Evolutionary conservation across 1,140 invertebrate species (phyloP).

Genomic region (Calephelis nemesis): DNA sequence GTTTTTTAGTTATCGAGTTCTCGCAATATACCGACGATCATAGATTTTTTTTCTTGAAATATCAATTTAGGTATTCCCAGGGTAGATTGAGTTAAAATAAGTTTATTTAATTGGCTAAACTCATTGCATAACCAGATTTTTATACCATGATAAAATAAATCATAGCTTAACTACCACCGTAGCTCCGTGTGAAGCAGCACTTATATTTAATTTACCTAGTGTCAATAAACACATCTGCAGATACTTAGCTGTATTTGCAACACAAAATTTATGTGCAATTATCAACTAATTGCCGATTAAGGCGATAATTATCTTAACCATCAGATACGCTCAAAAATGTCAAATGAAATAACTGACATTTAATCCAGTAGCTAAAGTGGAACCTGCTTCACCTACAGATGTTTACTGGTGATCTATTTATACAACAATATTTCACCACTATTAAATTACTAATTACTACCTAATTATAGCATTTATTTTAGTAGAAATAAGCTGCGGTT

Average conservation of each 20-base stretch:
- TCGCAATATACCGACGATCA: no score
- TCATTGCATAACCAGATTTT: no score
- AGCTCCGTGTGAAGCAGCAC: neutral
- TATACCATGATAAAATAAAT: no score
- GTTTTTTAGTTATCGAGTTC: no score
- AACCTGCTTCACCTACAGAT: constrained; percentile 6
- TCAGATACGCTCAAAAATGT: constrained; percentile 7
- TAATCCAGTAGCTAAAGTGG: constrained; percentile 6
- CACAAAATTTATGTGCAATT: constrained; percentile 13
- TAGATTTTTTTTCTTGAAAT: no score
- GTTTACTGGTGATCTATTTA: neutral
- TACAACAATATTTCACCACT: neutral
- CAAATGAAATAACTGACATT: constrained; percentile 19
- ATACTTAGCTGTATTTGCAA: constrained; percentile 2
- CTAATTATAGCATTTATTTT: no score
- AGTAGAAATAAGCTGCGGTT: no score
- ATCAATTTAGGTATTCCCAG: no score
- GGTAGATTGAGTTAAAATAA: no score
- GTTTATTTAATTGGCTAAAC: no score
- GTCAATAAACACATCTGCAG: constrained; percentile 13
- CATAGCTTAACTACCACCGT: no score
- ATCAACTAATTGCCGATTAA: constrained; percentile 19
- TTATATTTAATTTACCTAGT: neutral
- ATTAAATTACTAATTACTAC: no score
- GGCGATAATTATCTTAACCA: constrained; percentile 13